Evolutionary conservation across 2,113 vertebrate genomes (phyloP).

Genomic region (Mus spicilegus): DNA sequence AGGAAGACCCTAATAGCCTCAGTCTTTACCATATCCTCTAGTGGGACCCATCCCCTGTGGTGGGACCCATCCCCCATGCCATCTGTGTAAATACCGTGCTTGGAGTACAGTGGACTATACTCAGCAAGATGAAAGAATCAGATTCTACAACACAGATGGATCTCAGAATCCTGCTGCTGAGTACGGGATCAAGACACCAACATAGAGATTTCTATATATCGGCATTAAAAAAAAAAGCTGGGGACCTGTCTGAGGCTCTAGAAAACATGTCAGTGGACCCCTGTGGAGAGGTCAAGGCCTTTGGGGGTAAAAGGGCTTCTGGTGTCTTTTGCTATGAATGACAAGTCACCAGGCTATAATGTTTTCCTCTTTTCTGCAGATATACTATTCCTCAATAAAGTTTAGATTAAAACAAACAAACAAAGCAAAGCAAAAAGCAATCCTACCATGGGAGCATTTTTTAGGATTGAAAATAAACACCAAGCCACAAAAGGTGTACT

Average conservation of each 20-base stretch:
- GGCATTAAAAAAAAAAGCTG: not conserved
- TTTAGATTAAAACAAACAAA: not conserved
- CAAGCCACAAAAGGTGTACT: too few species aligned
- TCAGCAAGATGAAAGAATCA: not conserved
- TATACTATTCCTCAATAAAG: not conserved
- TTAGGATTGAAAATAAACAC: not conserved
- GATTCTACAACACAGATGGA: not conserved
- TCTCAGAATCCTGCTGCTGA: not conserved
- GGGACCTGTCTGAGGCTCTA: not conserved
- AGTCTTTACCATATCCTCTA: not conserved
- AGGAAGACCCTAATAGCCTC: not conserved
- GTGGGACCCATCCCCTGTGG: not conserved
- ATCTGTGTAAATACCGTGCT: not conserved
- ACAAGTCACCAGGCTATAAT: not conserved
- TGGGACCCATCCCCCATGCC: too few species aligned
- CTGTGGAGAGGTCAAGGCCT: too few species aligned
- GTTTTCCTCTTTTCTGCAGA: not conserved
- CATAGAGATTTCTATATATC: not conserved
- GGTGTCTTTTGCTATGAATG: not conserved
- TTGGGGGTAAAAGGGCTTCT: not conserved
- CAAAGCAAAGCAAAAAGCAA: not conserved
- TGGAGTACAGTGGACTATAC: too few species aligned
- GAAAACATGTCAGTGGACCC: not conserved
- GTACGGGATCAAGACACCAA: not conserved
- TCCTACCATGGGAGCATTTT: not conserved